These are phyloP conservation scores for Leptosomus discolor DNA, from an alignment of 2,113 vertebrate genomes.

Conservation along the genomic window DNA sequence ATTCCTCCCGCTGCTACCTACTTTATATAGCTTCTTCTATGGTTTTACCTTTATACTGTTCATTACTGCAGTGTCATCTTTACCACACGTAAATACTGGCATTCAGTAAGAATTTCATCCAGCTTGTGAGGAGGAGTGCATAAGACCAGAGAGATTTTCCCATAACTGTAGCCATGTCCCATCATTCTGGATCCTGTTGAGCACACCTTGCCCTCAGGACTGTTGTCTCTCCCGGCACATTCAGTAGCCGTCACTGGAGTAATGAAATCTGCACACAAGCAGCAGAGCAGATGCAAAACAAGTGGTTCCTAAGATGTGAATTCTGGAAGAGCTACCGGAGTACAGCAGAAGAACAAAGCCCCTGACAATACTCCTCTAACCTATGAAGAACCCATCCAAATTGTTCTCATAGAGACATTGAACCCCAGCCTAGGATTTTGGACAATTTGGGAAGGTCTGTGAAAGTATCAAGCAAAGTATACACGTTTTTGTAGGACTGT, in stretches of 20 bases:
- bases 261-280: neutral
- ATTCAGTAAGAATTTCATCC: neutral
- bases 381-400: neutral
- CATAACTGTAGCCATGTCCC: neutral
- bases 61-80: neutral
- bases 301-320: neutral
- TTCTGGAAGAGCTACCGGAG: neutral
- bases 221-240: neutral
- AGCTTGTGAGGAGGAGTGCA: neutral
- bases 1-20: neutral
- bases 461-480: neutral
- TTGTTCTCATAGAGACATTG: neutral
- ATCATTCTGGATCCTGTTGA: rapidly evolving
- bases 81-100: neutral
- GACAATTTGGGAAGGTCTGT: neutral
- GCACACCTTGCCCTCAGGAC: neutral
- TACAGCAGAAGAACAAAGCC: neutral
- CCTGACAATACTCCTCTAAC: neutral
- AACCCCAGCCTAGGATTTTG: neutral
- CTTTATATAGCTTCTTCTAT: neutral
- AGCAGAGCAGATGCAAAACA: neutral
- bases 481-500: neutral
- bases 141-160: neutral
- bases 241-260: neutral
- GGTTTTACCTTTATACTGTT: neutral